Evolutionary conservation across 2,113 vertebrate genomes (phyloP).

Genomic region (Petroica traversi): DNA sequence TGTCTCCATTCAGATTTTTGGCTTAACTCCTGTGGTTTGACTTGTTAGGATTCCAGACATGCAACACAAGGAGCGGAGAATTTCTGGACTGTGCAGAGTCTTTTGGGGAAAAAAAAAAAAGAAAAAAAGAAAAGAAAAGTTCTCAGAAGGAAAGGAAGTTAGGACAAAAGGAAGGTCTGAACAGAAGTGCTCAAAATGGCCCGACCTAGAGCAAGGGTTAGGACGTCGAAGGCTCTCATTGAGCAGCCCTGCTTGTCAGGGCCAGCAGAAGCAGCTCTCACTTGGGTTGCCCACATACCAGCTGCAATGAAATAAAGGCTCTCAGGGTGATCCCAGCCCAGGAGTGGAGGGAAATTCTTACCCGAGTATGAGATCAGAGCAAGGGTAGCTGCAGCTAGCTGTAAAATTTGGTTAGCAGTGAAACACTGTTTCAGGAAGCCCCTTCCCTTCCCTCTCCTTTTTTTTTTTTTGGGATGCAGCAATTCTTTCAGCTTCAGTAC

Average conservation of each 20-base stretch:
- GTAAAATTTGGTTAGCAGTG: not conserved
- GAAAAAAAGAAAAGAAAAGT: not conserved
- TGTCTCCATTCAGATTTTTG: conserved; percentile 52
- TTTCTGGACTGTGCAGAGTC: conserved; percentile 45
- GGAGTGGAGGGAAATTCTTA: not conserved
- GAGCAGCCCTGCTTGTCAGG: conserved; percentile 44
- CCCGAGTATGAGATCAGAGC: not conserved
- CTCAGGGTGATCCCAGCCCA: not conserved
- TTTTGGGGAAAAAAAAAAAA: not conserved
- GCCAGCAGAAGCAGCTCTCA: conserved; percentile 34
- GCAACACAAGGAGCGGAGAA: conserved; percentile 40
- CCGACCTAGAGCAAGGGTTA: not conserved
- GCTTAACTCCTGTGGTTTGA: conserved; percentile 53
- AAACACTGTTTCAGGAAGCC: not conserved
- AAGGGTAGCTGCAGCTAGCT: conserved; percentile 18
- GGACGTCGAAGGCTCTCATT: not conserved
- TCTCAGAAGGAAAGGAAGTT: conserved; percentile 28
- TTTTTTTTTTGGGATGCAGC: not conserved
- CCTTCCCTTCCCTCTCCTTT: accelerated
- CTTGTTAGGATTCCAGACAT: conserved; percentile 69
- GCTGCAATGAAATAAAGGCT: conserved; percentile 60
- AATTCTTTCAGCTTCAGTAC: not conserved
- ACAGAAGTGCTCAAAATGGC: not conserved
- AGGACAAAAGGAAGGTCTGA: conserved; percentile 22
- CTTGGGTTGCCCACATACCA: conserved; percentile 5